Percentiles rank a stretch among this genome's conserved stretches.
These are phyloP conservation scores for Acyrthosiphon pisum DNA, from an alignment of 1,140 invertebrate genomes.

Conservation along the genomic window DNA sequence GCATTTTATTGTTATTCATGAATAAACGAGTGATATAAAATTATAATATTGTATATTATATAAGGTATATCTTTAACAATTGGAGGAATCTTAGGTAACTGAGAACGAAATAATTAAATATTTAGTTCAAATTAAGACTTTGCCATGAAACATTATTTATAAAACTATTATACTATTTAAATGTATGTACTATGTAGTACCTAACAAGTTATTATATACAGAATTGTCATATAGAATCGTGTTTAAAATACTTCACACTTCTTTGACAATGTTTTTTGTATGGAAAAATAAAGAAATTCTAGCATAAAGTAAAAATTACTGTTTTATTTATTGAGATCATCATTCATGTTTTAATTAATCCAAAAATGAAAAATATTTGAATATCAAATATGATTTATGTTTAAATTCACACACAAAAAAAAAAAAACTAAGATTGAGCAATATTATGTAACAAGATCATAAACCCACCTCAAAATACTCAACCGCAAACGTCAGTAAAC, in stretches of 20 bases:
- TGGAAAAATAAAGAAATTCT: too few species aligned
- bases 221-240: too few species aligned
- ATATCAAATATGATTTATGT: background rate
- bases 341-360: too few species aligned
- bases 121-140: background rate
- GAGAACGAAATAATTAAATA: background rate
- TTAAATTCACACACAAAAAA: background rate
- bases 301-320: too few species aligned
- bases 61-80: background rate
- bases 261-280: too few species aligned
- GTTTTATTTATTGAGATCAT: too few species aligned
- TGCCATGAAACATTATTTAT: background rate
- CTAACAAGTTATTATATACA: background rate
- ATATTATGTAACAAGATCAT: background rate
- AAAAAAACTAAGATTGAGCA: background rate
- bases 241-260: too few species aligned
- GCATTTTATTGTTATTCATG: background rate
- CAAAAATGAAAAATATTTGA: background rate
- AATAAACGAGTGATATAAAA: background rate
- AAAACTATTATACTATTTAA: background rate
- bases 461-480: background rate
- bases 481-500: background rate
- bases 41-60: background rate
- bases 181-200: background rate
- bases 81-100: background rate